Conservation (phyloP, 2,797 vertebrate genomes). For the Acropternis orthonyx region DNA sequence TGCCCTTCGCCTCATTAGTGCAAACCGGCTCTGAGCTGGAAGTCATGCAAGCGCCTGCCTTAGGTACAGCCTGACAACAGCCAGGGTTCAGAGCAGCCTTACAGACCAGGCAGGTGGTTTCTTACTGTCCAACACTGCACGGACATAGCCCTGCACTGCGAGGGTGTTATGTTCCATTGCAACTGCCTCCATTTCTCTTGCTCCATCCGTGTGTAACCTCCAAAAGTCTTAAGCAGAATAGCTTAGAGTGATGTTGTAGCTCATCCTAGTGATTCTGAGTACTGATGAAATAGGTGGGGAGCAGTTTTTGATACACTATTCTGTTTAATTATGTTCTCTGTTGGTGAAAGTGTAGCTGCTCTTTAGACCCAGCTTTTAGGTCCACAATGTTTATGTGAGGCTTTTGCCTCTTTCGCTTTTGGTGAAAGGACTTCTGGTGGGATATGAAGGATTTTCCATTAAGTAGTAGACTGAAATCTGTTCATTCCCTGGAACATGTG, state of each 20-base stretch:
- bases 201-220: neutral
- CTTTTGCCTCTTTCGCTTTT: neutral
- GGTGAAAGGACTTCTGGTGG: neutral
- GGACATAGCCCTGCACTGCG: neutral
- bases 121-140: neutral
- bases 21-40: neutral
- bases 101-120: neutral
- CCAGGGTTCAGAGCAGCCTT: neutral
- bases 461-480: neutral
- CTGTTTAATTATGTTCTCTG: neutral
- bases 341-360: accelerated
- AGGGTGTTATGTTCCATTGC: neutral
- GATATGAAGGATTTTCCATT: neutral
- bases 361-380: neutral
- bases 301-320: neutral
- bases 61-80: too few relatives aligned
- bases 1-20: neutral
- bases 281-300: neutral
- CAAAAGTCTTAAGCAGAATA: neutral
- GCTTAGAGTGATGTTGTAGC: neutral
- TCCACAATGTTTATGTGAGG: neutral
- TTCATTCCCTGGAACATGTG: neutral
- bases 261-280: neutral
- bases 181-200: neutral
- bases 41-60: too few relatives aligned